These are phyloP conservation scores for Phrynocephalus vlangalii DNA, from an alignment of 2,797 vertebrate species.

Conservation along the genomic window DNA sequence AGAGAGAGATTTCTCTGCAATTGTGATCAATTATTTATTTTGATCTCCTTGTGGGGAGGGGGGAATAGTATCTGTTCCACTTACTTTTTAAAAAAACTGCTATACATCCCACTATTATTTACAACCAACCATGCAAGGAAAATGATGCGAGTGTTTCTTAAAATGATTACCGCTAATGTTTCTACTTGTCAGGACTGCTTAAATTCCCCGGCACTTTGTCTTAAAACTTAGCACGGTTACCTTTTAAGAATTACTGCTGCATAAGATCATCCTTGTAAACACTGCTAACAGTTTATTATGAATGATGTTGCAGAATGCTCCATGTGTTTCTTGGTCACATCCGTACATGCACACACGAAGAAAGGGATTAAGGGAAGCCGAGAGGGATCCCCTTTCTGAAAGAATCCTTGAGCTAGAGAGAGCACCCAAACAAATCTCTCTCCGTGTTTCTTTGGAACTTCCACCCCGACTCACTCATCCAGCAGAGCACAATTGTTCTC, in stretches of 20 bases:
- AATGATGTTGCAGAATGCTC: slow-evolving; percentile 79
- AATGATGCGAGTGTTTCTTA: slow-evolving; percentile 78
- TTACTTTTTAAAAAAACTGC: slow-evolving; percentile 72
- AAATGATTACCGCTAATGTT: slow-evolving; percentile 83
- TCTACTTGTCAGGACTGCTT: slow-evolving; percentile 82
- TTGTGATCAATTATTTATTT: slow-evolving; percentile 60
- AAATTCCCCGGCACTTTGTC: slow-evolving; percentile 83
- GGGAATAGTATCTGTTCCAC: slow-evolving; percentile 70
- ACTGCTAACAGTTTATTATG: slow-evolving; percentile 81
- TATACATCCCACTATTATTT: slow-evolving; percentile 79
- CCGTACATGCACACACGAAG: slow-evolving; percentile 72
- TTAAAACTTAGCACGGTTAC: slow-evolving; percentile 82
- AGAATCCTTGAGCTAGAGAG: slow-evolving; percentile 74
- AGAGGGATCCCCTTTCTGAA: slow-evolving; percentile 66
- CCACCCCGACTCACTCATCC: slow-evolving; percentile 76
- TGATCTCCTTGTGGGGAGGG: slow-evolving; percentile 71
- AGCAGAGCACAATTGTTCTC: slow-evolving; percentile 82
- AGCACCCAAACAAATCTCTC: slow-evolving; percentile 69
- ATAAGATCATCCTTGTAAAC: slow-evolving; percentile 82
- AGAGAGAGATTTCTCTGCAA: slow-evolving; percentile 28
- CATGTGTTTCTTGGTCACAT: slow-evolving; percentile 80
- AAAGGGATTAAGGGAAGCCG: slow-evolving; percentile 75
- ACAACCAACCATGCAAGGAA: slow-evolving; percentile 80
- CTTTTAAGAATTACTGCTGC: slow-evolving; percentile 82
- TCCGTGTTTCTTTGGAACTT: slow-evolving; percentile 71